Base-by-base conservation (phyloP, 2,888 invertebrate species). In the Drosophila yooni region DNA sequence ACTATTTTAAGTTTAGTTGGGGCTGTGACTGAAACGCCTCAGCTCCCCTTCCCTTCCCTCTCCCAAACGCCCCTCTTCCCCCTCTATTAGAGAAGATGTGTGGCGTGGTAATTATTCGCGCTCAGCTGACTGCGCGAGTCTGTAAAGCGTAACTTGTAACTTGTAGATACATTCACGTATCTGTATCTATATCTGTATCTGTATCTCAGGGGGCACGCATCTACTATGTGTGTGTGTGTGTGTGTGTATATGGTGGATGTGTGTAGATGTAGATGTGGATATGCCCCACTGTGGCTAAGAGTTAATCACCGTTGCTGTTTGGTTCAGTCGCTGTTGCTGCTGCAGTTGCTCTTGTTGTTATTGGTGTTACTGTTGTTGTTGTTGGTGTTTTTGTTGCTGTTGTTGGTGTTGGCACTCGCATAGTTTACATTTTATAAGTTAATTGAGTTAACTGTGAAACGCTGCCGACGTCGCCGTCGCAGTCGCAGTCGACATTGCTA, bases 391-490 rank as follows among this genome's bases (percentile, higher is more conserved):
- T 33, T 33, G 11, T 33, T 60, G 66, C 34, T 70, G 72, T 21
- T 74, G 77, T 60, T 78, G 77, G 46, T 81, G 75, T 78, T 68
- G 68, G 72, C 58, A 66, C 73, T 77, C 79, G 76, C 88, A 85
- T 91, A 85, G 81, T 83, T 91, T 77, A 84, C 88, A 88, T 88
- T 91, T 87, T 74, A 78, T 74, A 80, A 90, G 89, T 91, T 92
- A 90, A 90, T 91, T 90, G 86, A 91, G 91, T 91, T 91, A 92
- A 92, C 92, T 91, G 92, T 91, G 81, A 83, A 89, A 74, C 81
- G 80, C 67, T 73, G 70, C 64, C 40, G 33, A 51, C 76, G 53
- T 54, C 60, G 61, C 62, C 8, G 40, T 50, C 18, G 29, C 31
- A 3, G 50, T 50, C 50, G 50, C 18, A 31, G 25, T 52, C 52